Evolutionary conservation across 2,888 invertebrate genomes (phyloP).

Genomic region (Cryptocephalus moraei): DNA sequence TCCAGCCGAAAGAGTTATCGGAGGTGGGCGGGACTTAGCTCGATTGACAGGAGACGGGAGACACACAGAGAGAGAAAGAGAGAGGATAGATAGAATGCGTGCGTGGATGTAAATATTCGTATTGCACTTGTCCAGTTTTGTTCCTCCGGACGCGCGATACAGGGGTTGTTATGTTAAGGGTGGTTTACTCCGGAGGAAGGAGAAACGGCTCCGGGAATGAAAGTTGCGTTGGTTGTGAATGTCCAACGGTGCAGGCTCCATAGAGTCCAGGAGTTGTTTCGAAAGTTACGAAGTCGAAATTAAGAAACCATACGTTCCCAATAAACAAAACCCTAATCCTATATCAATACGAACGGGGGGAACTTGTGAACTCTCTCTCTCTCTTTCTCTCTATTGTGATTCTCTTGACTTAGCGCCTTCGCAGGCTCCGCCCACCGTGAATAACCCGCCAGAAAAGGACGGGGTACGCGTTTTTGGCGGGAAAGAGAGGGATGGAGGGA

Average conservation of each 20-base stretch:
- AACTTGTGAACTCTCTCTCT: conserved; percentile 2
- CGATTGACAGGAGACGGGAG: conserved; percentile 4
- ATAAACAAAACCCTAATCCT: conserved; percentile 30
- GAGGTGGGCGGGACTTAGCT: conserved; percentile 19
- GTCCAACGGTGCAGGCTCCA: conserved; percentile 12
- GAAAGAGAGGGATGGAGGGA: conserved; percentile 19
- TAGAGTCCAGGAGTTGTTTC: conserved; percentile 8
- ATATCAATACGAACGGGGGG: conserved; percentile 33
- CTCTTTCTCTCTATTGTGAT: conserved; percentile 23
- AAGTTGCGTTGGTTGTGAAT: no score
- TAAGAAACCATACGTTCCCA: conserved; percentile 25
- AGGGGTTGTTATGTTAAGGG: no score
- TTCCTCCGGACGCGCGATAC: no score
- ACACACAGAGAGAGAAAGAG: no score
- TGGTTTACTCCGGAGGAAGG: no score
- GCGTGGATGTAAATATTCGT: no score
- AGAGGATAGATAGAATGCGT: no score
- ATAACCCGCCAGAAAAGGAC: conserved; percentile 23
- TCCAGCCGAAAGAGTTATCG: conserved; percentile 22
- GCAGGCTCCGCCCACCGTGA: conserved; percentile 31
- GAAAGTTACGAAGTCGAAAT: conserved; percentile 15
- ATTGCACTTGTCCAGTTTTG: conserved; percentile 8
- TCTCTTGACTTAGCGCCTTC: conserved; percentile 39
- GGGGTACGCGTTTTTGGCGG: conserved; percentile 13
- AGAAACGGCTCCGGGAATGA: no score